Conservation (phyloP, 2,113 vertebrate species). For the Eudyptes chrysolophus region DNA sequence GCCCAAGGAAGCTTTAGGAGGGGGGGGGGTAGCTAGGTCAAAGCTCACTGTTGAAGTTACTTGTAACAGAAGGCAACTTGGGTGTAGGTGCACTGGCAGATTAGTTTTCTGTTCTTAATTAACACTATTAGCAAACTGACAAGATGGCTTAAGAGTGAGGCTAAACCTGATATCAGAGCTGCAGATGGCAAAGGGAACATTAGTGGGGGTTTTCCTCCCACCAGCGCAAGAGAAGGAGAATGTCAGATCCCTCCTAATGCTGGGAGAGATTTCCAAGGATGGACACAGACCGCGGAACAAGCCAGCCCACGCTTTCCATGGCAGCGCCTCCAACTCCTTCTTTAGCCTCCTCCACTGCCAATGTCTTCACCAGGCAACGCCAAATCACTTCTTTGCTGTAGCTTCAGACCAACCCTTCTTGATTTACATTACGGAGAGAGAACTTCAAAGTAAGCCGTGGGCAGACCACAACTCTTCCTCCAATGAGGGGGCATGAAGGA, state of each 20-base stretch:
- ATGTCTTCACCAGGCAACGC: not conserved
- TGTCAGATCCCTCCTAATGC: not conserved
- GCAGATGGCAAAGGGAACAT: not conserved
- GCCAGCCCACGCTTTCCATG: not conserved
- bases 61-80: not conserved
- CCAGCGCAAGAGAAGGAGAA: not conserved
- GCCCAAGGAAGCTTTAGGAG: not conserved
- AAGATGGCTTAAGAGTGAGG: not conserved
- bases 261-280: not conserved
- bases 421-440: not conserved
- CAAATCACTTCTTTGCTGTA: accelerated
- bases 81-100: not conserved
- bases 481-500: not conserved
- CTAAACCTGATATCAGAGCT: not conserved
- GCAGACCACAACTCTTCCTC: not conserved
- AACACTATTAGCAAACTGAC: not conserved
- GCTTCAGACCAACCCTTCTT: not conserved
- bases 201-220: not conserved
- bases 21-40: not conserved
- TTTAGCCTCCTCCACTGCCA: not conserved
- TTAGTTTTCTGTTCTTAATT: not conserved
- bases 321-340: not conserved
- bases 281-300: not conserved
- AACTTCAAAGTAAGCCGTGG: not conserved
- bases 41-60: not conserved